Percentiles rank a stretch among this genome's conserved stretches.
Conservation (phyloP, 2,888 invertebrate genomes). For the Acronicta leporina region DNA sequence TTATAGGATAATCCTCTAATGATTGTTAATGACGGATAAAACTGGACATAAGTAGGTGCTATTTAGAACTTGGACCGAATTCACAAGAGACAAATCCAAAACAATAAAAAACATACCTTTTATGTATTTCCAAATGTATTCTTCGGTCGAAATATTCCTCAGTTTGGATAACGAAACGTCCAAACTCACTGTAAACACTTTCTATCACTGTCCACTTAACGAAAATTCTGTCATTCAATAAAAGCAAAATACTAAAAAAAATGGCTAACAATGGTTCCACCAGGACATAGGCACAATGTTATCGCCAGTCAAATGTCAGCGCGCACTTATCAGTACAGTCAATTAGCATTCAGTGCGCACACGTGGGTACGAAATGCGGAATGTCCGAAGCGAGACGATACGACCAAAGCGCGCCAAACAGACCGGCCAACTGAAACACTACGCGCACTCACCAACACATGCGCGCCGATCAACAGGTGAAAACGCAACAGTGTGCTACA, state of each 20-base stretch:
- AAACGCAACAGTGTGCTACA: conserved; percentile 84
- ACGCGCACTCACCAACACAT: conserved; percentile 78
- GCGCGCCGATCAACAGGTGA: conserved; percentile 82
- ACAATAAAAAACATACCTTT: conserved; percentile 75
- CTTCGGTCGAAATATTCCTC: conserved; percentile 83
- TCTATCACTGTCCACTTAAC: conserved; percentile 76
- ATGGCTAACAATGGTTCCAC: conserved; percentile 57
- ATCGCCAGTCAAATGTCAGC: conserved; percentile 77
- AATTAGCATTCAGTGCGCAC: conserved; percentile 76
- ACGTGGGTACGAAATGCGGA: conserved; percentile 72
- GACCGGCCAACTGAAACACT: conserved; percentile 83
- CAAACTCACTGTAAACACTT: conserved; percentile 77
- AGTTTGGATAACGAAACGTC: conserved; percentile 80
- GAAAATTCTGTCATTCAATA: conserved; percentile 56
- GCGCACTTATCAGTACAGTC: conserved; percentile 78
- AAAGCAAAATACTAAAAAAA: conserved; percentile 54
- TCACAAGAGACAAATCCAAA: conserved; percentile 43
- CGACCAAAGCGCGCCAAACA: conserved; percentile 86
- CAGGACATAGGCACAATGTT: conserved; percentile 69
- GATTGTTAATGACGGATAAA: neutral
- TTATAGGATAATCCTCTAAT: conserved; percentile 28
- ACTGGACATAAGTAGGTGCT: neutral
- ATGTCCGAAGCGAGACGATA: conserved; percentile 62
- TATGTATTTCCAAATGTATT: conserved; percentile 85
- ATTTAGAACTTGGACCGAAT: conserved; percentile 74